A percentile compares a stretch with the other conserved stretches of the same genome.
These are phyloP conservation scores for Epistrophella euchroma DNA, from an alignment of 2,888 invertebrate genomes.

Conservation along the genomic window DNA sequence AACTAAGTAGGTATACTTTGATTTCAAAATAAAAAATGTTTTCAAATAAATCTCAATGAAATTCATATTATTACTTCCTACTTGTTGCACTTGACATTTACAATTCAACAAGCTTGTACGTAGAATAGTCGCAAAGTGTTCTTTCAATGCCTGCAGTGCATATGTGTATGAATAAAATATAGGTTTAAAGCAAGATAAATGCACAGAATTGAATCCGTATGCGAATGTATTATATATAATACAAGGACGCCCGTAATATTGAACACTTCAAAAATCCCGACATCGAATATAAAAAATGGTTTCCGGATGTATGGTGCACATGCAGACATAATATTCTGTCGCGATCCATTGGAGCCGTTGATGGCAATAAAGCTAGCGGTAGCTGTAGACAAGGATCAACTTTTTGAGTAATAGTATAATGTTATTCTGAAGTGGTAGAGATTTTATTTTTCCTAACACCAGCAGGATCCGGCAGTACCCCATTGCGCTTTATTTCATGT, in stretches of 20 bases:
- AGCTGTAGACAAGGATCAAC: conserved; percentile 69
- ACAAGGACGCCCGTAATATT: conserved; percentile 68
- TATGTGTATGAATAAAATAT: neutral
- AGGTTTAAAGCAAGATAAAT: conserved; percentile 10
- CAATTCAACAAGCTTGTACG: neutral
- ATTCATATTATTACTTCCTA: neutral
- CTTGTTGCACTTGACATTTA: neutral
- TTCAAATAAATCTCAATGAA: conserved; percentile 9
- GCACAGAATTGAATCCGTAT: conserved; percentile 64
- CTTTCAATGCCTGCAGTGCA: neutral
- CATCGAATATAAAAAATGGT: conserved; percentile 67
- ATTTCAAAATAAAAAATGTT: neutral
- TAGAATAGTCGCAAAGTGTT: neutral
- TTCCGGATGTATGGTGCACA: conserved; percentile 63
- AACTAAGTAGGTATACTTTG: neutral
- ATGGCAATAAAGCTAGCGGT: conserved; percentile 45
- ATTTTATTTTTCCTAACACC: conserved; percentile 57
- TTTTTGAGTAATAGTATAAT: conserved; percentile 67
- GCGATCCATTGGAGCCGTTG: conserved; percentile 32
- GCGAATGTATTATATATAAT: conserved; percentile 70
- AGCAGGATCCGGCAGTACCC: neutral
- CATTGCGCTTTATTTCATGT: neutral
- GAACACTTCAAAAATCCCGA: conserved; percentile 67
- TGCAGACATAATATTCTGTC: conserved; percentile 37
- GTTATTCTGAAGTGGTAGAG: conserved; percentile 60